Conservation (phyloP, 2,888 invertebrate species). For the Ormyrus rosae region DNA sequence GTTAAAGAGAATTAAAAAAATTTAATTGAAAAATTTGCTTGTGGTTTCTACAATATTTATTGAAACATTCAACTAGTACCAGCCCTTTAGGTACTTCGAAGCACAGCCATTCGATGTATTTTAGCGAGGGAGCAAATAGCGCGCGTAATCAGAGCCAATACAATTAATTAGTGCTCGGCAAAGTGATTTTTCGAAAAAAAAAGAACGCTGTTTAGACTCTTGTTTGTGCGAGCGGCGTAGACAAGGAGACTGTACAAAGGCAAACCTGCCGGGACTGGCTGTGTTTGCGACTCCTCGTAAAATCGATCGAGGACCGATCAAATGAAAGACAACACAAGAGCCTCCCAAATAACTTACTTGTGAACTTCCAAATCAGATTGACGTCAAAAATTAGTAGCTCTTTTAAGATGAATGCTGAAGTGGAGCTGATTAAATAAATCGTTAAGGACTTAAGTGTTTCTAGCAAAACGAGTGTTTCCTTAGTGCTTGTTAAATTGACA, state of each 20-base stretch:
- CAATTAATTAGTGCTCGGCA: not conserved
- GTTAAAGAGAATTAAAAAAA: no score
- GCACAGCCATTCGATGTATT: no score
- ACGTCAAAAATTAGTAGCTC: conserved; percentile 14
- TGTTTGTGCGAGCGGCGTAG: not conserved
- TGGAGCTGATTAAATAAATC: not conserved
- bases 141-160: no score
- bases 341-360: not conserved
- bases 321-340: conserved; percentile 15
- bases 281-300: conserved; percentile 13
- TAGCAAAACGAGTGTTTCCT: no score
- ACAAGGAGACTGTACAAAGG: not conserved
- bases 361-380: conserved; percentile 19
- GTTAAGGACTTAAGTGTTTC: no score
- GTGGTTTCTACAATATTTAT: no score
- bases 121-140: no score
- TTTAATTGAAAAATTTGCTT: no score
- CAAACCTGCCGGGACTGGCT: not conserved
- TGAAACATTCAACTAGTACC: no score
- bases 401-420: not conserved
- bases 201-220: not conserved
- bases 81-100: no score
- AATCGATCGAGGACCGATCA: conserved; percentile 16
- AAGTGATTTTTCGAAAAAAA: not conserved
- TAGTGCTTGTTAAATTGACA: no score